A percentile compares a stretch with the other conserved stretches of the same genome.
Conservation (phyloP, 2,888 invertebrate species). For the Phaonia tiefii region DNA sequence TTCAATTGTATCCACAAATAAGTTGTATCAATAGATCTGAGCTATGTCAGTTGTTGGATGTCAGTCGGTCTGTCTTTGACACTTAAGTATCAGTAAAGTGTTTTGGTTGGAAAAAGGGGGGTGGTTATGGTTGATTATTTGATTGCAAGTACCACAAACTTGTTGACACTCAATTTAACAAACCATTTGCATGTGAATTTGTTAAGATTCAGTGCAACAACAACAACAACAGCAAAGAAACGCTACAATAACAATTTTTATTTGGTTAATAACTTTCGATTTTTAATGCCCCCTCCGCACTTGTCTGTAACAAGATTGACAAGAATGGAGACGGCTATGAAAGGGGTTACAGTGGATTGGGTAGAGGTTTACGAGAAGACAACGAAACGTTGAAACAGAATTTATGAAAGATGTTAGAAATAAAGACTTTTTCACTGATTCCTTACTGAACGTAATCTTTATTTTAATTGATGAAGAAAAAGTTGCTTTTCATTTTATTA, state of each 20-base stretch:
- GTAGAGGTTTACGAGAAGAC: no score
- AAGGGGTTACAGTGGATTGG: no score
- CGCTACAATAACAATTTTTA: constrained; percentile 3
- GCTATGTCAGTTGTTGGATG: background rate
- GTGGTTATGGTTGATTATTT: no score
- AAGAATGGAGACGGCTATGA: constrained; percentile 5
- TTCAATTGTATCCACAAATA: no score
- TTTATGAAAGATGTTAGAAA: no score
- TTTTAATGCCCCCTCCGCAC: constrained; percentile 12
- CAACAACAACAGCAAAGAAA: background rate
- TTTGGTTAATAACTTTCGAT: constrained; percentile 30
- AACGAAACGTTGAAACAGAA: no score
- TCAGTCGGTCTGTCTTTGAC: constrained; percentile 19
- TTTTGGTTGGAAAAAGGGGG: constrained; percentile 4
- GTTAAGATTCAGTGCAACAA: background rate
- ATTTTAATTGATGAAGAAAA: no score
- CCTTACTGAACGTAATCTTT: no score
- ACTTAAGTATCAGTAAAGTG: constrained; percentile 28
- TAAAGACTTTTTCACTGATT: no score
- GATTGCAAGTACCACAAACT: background rate
- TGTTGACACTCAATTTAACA: constrained; percentile 35
- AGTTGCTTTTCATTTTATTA: no score
- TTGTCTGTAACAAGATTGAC: background rate
- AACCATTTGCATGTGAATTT: constrained; percentile 36
- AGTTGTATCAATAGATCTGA: background rate